Evolutionary conservation across 2,888 invertebrate genomes (phyloP).

Genomic region (Cordilura impudica): DNA sequence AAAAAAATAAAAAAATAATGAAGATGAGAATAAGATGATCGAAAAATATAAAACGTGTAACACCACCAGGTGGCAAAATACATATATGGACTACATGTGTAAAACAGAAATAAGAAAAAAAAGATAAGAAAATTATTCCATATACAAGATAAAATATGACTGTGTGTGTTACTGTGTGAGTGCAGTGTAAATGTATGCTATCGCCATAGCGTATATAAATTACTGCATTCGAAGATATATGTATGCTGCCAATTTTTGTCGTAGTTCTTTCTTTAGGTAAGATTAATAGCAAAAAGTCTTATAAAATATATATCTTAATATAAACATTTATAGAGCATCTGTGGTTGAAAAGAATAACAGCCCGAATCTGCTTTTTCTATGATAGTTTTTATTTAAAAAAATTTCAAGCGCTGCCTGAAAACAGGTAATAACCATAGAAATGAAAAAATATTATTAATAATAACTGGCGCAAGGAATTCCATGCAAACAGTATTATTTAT

Average conservation of each 20-base stretch:
- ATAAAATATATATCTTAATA: not conserved
- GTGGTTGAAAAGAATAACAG: too few relatives aligned
- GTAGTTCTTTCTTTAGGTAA: not conserved
- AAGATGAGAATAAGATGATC: too few relatives aligned
- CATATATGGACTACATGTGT: not conserved
- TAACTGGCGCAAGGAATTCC: too few relatives aligned
- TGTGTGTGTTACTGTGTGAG: not conserved
- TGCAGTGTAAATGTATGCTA: not conserved
- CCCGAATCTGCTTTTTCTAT: too few relatives aligned
- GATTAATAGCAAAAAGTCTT: not conserved
- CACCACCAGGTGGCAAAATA: conserved; percentile 5
- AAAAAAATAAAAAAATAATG: not conserved
- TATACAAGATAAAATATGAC: not conserved
- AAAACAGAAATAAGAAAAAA: conserved; percentile 14
- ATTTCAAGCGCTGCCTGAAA: too few relatives aligned
- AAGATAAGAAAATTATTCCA: conserved; percentile 12
- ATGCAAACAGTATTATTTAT: too few relatives aligned
- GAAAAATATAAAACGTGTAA: too few relatives aligned
- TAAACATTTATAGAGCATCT: too few relatives aligned
- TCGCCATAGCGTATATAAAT: too few relatives aligned
- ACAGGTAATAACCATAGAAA: too few relatives aligned
- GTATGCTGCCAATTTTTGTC: not conserved
- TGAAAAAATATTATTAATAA: too few relatives aligned
- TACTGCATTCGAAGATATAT: not conserved
- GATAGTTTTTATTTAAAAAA: too few relatives aligned